Conservation (phyloP, 2,888 invertebrate species). For the Epinotia nisella region DNA sequence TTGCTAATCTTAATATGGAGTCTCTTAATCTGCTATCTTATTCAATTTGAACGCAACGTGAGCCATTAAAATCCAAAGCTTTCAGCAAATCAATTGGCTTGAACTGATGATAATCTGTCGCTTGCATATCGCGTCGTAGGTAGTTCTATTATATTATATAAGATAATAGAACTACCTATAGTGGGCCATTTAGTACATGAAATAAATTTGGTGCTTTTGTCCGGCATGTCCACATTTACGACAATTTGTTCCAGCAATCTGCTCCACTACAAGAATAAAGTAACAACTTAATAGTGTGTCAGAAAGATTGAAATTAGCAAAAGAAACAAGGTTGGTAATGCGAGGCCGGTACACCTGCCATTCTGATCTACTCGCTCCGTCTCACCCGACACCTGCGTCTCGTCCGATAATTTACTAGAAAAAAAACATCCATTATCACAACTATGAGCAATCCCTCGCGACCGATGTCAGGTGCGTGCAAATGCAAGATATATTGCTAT, state of each 20-base stretch:
- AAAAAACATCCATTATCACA: slow-evolving; percentile 46
- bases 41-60: neutral
- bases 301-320: slow-evolving; percentile 42
- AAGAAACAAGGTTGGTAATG: slow-evolving; percentile 56
- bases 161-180: slow-evolving; percentile 1
- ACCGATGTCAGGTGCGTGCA: slow-evolving; percentile 43
- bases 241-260: too few relatives aligned
- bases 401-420: slow-evolving; percentile 46
- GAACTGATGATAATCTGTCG: neutral
- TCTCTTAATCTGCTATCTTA: neutral
- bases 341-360: slow-evolving; percentile 59
- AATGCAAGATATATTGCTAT: slow-evolving; percentile 46
- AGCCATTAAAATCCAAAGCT: neutral
- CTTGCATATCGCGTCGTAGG: neutral
- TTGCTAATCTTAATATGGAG: neutral
- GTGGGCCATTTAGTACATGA: too few relatives aligned
- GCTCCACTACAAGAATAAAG: too few relatives aligned
- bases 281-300: slow-evolving; percentile 1
- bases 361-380: slow-evolving; percentile 54
- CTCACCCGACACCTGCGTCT: slow-evolving; percentile 55
- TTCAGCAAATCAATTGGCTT: slow-evolving; percentile 4
- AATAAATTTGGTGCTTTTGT: too few relatives aligned
- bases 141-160: neutral
- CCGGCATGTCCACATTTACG: too few relatives aligned
- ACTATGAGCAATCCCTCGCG: slow-evolving; percentile 36